Evolutionary conservation across 2,888 invertebrate species (phyloP).

Genomic region (Torymus auratus): DNA sequence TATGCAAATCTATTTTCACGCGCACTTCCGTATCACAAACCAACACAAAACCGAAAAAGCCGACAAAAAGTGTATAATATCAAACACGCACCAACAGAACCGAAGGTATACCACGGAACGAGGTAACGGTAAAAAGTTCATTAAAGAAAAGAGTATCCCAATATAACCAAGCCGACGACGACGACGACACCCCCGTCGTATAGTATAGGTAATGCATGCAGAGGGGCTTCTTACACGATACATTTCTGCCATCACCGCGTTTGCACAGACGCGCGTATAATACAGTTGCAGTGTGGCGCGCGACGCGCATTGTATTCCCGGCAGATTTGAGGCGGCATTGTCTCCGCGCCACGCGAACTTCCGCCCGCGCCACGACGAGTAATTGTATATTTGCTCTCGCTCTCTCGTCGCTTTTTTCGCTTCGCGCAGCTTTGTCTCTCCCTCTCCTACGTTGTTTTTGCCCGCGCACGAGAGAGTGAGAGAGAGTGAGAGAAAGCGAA

Average conservation of each 20-base stretch:
- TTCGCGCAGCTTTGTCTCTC: not conserved
- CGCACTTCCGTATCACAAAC: no score
- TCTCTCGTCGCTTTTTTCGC: not conserved
- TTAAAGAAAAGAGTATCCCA: no score
- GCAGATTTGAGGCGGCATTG: slow-evolving; percentile 45
- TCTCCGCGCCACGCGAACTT: slow-evolving; percentile 39
- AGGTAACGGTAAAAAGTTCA: no score
- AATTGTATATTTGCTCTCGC: slow-evolving; percentile 44
- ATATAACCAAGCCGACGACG: no score
- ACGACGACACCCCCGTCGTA: no score
- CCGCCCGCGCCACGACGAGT: slow-evolving; percentile 33
- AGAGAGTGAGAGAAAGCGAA: no score
- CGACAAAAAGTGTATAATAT: no score
- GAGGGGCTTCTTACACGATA: slow-evolving; percentile 17
- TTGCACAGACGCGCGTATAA: not conserved
- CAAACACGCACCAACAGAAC: no score
- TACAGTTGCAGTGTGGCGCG: slow-evolving; percentile 14
- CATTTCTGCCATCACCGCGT: not conserved
- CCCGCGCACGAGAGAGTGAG: no score
- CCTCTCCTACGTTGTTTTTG: not conserved
- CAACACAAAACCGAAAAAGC: no score
- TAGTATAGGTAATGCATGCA: not conserved
- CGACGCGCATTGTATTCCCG: slow-evolving; percentile 42
- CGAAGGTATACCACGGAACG: no score
- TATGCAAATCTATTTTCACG: no score